Conservation (phyloP, 2,113 vertebrate genomes). For the Grallaria varia region DNA sequence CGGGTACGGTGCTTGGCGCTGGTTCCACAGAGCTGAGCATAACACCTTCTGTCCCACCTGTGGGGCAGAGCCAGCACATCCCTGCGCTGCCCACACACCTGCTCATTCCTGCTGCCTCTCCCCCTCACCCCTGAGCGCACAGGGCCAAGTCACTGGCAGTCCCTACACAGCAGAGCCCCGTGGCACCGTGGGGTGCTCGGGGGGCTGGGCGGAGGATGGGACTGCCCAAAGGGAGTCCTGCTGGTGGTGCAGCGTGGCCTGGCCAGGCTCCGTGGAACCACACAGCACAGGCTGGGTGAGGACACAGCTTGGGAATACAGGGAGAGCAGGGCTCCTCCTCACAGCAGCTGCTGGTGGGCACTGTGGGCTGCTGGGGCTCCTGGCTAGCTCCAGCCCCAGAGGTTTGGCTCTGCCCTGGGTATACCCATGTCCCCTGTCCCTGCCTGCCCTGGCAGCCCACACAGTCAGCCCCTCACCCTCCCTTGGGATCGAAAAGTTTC, state of each 20-base stretch:
- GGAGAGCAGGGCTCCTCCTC: background rate
- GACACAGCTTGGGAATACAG: background rate
- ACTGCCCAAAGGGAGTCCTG: fast-evolving
- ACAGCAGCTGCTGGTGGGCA: background rate
- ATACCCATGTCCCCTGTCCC: fast-evolving
- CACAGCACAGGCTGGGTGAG: background rate
- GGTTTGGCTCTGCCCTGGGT: fast-evolving
- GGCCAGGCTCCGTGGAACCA: fast-evolving
- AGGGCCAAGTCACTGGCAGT: fast-evolving
- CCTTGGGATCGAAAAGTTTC: background rate
- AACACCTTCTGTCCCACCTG: background rate
- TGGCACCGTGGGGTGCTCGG: background rate
- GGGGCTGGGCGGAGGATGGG: background rate
- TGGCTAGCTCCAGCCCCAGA: background rate
- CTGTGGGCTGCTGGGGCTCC: background rate
- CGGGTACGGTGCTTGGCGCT: fast-evolving
- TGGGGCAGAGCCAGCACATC: background rate
- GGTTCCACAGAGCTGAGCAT: fast-evolving
- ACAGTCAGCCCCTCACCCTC: background rate
- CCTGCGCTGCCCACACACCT: fast-evolving
- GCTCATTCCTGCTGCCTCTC: fast-evolving
- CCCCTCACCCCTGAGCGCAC: fast-evolving
- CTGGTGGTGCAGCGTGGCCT: background rate
- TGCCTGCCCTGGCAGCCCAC: background rate
- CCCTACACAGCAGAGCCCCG: background rate